Conservation (phyloP, 2,888 invertebrate species). For the Perizoma affinitatum region DNA sequence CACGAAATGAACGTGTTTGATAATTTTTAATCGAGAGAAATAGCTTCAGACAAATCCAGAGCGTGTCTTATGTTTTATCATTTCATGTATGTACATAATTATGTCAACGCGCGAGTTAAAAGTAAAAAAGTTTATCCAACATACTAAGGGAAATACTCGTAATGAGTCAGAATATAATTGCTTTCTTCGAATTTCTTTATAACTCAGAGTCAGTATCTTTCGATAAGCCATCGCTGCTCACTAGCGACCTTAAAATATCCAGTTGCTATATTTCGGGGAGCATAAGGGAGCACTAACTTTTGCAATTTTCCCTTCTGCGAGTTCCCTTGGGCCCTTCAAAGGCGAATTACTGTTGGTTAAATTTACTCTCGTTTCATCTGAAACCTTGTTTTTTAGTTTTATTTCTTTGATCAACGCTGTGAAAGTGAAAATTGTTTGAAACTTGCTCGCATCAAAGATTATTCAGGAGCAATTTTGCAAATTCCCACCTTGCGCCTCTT, state of each 20-base stretch:
- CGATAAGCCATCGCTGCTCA: constrained; percentile 35
- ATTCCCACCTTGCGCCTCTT: constrained; percentile 65
- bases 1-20: too few species aligned
- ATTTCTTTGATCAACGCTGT: constrained; percentile 80
- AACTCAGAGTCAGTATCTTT: constrained; percentile 3
- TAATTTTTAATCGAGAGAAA: too few species aligned
- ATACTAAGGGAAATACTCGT: too few species aligned
- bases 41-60: too few species aligned
- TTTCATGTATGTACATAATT: too few species aligned
- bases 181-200: too few species aligned
- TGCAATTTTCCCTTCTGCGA: constrained; percentile 76
- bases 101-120: too few species aligned
- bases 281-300: constrained; percentile 80
- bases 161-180: too few species aligned
- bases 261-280: constrained; percentile 65
- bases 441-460: constrained; percentile 69
- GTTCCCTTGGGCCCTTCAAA: constrained; percentile 74
- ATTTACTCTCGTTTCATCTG: constrained; percentile 74
- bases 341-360: constrained; percentile 81
- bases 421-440: constrained; percentile 79
- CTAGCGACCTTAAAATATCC: constrained; percentile 58
- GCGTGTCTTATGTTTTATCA: too few species aligned
- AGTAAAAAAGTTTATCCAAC: too few species aligned
- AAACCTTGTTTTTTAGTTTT: constrained; percentile 78
- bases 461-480: constrained; percentile 75